These are phyloP conservation scores for Chaetogeoica ovagalla DNA, from an alignment of 2,888 invertebrate genomes.

Conservation along the genomic window DNA sequence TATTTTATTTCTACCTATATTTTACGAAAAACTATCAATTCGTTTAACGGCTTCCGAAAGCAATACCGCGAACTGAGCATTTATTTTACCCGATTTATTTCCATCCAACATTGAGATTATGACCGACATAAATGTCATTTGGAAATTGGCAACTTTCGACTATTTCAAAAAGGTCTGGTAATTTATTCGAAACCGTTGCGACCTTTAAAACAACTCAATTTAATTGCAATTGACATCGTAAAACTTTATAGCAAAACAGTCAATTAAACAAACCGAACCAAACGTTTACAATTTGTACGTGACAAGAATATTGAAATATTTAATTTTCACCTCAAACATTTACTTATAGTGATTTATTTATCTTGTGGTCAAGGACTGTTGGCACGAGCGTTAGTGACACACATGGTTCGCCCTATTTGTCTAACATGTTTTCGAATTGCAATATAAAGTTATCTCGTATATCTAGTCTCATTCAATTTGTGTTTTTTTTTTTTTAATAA, in stretches of 20 bases:
- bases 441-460: background rate
- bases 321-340: constrained; percentile 5
- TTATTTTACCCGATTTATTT: background rate
- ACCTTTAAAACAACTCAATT: constrained; percentile 1
- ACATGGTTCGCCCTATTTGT: background rate
- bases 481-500: background rate
- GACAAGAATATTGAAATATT: constrained; percentile 13
- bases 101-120: background rate
- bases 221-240: constrained; percentile 11
- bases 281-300: constrained; percentile 25
- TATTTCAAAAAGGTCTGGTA: background rate
- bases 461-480: background rate
- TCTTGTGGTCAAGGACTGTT: background rate
- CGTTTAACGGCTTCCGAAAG: background rate
- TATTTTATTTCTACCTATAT: too few relatives aligned
- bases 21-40: background rate
- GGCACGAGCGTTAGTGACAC: background rate
- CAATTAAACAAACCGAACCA: constrained; percentile 13
- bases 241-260: constrained; percentile 17
- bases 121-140: too few relatives aligned
- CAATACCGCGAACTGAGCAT: background rate
- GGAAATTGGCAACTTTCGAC: background rate
- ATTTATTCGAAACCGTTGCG: background rate
- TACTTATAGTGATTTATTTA: constrained; percentile 25
- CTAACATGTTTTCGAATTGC: background rate